Conservation (phyloP, 1,140 invertebrate genomes). For the Parapsyche elsis region DNA sequence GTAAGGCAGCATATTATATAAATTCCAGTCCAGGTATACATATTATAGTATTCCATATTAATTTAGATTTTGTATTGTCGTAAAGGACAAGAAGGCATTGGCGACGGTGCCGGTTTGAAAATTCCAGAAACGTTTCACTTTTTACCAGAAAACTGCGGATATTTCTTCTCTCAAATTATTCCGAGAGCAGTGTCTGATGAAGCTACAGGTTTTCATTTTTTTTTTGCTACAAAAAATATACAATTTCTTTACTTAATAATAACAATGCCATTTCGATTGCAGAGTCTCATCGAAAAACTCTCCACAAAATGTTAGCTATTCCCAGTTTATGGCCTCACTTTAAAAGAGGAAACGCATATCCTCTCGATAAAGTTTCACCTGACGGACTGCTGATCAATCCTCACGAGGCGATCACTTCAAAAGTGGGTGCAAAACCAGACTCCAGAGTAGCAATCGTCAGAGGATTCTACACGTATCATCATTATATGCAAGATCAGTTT, state of each 20-base stretch:
- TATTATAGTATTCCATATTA: neutral
- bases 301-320: constrained; percentile 78
- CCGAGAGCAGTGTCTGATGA: constrained; percentile 72
- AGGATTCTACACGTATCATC: constrained; percentile 93
- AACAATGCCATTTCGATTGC: constrained; percentile 56
- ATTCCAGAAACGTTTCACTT: constrained; percentile 75
- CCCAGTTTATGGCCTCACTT: constrained; percentile 77
- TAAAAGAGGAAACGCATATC: constrained; percentile 73
- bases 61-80: constrained; percentile 11
- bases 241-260: constrained; percentile 34
- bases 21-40: neutral
- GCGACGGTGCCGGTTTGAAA: constrained; percentile 63
- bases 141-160: constrained; percentile 72
- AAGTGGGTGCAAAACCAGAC: constrained; percentile 55
- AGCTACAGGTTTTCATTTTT: constrained; percentile 66
- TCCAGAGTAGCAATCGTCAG: constrained; percentile 73
- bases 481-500: constrained; percentile 96
- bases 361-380: constrained; percentile 67
- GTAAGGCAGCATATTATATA: constrained; percentile 57
- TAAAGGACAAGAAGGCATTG: constrained; percentile 67
- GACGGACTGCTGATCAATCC: constrained; percentile 77
- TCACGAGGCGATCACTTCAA: constrained; percentile 66
- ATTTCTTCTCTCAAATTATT: constrained; percentile 81
- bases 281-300: constrained; percentile 72
- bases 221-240: too few relatives aligned